phyloP scores from a whole-genome alignment of 1,140 invertebrate species.

The Sitobion miscanthi region DNA sequence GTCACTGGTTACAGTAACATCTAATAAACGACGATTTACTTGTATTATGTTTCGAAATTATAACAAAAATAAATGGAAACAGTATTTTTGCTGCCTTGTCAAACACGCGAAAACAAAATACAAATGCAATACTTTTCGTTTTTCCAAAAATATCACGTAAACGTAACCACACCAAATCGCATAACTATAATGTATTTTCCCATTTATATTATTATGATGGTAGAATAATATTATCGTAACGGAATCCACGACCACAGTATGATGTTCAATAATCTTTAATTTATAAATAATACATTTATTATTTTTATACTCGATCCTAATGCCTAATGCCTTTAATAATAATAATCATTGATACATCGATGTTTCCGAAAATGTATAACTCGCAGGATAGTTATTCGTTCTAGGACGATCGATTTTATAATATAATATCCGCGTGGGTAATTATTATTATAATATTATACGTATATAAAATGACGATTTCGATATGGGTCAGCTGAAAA shows the following conservation, averaged over 20 bases:
- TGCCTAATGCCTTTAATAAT: too few relatives aligned
- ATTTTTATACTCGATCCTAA: neutral
- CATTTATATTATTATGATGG: neutral
- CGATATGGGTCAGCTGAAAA: neutral
- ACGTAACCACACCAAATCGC: neutral
- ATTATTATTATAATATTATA: neutral
- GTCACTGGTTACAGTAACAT: neutral
- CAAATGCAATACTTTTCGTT: neutral
- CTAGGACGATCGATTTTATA: neutral
- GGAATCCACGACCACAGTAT: neutral
- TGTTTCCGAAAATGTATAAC: neutral
- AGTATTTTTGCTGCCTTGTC: neutral
- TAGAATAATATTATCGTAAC: neutral
- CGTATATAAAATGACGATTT: neutral
- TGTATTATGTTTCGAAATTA: neutral
- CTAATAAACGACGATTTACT: neutral
- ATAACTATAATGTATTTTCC: neutral
- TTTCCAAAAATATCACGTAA: neutral
- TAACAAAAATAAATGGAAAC: neutral
- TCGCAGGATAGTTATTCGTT: neutral
- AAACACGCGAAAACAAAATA: neutral
- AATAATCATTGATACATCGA: neutral
- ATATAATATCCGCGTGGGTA: neutral
- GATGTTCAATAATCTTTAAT: neutral
- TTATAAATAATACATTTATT: neutral